phyloP scores from a whole-genome alignment of 23 tunicate species.

The Ascidia mentula region DNA sequence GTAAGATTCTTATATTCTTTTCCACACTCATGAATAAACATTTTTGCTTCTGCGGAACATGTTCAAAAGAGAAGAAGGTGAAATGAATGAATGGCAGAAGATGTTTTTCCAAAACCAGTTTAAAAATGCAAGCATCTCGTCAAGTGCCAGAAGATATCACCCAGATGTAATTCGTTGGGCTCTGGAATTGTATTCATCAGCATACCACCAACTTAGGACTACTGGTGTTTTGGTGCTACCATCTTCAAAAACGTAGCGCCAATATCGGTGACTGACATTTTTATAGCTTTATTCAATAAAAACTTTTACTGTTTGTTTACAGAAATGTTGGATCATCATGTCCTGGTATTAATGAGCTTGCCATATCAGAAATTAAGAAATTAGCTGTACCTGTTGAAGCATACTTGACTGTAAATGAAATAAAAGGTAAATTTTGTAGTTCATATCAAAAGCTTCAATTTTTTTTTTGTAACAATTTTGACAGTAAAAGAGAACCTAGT shows the following conservation, averaged over 20 bases:
- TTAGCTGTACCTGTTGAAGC: neutral
- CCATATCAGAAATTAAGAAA: neutral
- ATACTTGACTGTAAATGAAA: neutral
- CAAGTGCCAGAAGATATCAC: neutral
- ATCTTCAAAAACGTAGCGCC: neutral
- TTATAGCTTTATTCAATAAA: neutral
- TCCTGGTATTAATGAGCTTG: conserved; percentile 16
- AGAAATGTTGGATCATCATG: neutral
- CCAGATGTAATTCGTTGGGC: conserved; percentile 2
- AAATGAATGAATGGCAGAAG: neutral
- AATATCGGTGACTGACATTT: neutral
- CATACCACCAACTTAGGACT: neutral
- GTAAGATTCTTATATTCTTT: neutral
- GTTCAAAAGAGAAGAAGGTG: neutral
- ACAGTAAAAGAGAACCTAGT: conserved; percentile 13
- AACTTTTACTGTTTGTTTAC: neutral
- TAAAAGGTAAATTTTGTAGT: neutral
- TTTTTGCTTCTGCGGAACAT: neutral
- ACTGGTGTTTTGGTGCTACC: neutral
- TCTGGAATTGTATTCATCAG: neutral
- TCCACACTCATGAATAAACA: neutral
- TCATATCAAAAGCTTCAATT: no score
- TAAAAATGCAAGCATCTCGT: neutral
- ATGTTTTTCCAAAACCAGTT: neutral
- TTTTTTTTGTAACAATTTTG: no score